These are phyloP conservation scores for Eptesicus fuscus DNA, from an alignment of 2,113 vertebrate genomes.

Conservation along the genomic window DNA sequence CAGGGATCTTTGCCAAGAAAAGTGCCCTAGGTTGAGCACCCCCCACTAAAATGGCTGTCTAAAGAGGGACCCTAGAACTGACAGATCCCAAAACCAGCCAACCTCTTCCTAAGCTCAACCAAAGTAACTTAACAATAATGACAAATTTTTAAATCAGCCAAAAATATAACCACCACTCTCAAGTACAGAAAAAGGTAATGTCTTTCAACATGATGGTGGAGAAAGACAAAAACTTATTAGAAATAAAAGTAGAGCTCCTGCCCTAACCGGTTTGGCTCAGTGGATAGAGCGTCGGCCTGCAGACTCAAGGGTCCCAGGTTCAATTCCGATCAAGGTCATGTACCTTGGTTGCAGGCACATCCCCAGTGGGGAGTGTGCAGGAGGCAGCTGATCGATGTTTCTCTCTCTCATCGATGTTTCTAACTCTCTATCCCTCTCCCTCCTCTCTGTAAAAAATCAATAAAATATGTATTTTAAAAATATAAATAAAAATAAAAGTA, in stretches of 20 bases:
- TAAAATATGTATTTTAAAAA: too few species aligned
- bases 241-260: not conserved
- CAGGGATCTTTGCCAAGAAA: not conserved
- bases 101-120: not conserved
- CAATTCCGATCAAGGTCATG: too few species aligned
- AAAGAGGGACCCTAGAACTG: not conserved
- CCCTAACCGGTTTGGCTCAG: too few species aligned
- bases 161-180: not conserved
- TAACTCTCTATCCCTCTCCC: too few species aligned
- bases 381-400: too few species aligned
- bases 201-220: not conserved
- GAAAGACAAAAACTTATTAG: conserved; percentile 25
- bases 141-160: not conserved
- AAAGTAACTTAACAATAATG: not conserved
- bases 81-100: not conserved
- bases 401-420: too few species aligned
- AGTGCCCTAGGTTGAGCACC: not conserved
- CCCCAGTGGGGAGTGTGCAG: too few species aligned
- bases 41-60: not conserved
- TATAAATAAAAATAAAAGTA: too few species aligned
- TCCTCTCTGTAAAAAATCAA: too few species aligned
- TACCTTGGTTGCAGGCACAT: too few species aligned
- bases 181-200: conserved; percentile 5
- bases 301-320: too few species aligned
- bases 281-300: too few species aligned